phyloP scores from a whole-genome alignment of 2,888 invertebrate species.

The Coecobrya sp. region DNA sequence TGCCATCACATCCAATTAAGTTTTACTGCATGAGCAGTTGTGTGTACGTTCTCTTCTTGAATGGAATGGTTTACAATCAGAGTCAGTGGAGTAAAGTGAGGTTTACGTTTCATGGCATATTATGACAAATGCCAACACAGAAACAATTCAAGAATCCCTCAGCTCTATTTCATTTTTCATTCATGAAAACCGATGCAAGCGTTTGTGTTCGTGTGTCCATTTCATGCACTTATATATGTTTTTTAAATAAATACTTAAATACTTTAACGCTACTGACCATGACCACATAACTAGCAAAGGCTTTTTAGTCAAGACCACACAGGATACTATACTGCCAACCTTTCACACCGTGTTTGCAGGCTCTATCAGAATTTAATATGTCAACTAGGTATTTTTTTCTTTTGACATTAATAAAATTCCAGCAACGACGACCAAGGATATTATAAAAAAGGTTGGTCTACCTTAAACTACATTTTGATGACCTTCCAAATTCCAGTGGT shows the following conservation, averaged over 20 bases:
- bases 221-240: too few species aligned
- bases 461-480: background rate
- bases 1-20: conserved; percentile 5
- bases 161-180: too few species aligned
- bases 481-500: too few species aligned
- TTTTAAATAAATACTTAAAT: too few species aligned
- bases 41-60: too few species aligned
- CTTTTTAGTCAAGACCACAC: background rate
- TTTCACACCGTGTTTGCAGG: background rate
- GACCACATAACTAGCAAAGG: background rate
- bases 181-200: too few species aligned
- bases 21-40: background rate
- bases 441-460: background rate
- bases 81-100: too few species aligned
- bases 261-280: too few species aligned
- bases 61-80: too few species aligned
- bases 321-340: background rate
- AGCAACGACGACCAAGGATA: background rate
- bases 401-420: background rate
- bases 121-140: too few species aligned
- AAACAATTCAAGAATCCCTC: too few species aligned
- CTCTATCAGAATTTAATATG: background rate
- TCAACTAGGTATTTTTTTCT: background rate
- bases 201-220: too few species aligned
- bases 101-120: background rate